These are phyloP conservation scores for Drosophila willistoni DNA, from an alignment of 1,140 invertebrate genomes.

Conservation along the genomic window DNA sequence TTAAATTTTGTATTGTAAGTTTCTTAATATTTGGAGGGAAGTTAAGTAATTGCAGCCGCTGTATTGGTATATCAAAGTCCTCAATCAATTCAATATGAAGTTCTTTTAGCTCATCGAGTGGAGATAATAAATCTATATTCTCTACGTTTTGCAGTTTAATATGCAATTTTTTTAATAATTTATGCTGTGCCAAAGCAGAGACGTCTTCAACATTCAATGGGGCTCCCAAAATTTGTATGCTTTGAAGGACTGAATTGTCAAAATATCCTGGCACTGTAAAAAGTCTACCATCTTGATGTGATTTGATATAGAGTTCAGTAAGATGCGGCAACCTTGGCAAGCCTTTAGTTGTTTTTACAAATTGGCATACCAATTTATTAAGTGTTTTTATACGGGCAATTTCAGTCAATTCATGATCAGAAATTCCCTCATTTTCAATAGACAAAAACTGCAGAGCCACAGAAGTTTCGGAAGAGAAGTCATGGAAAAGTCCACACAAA, in stretches of 20 bases:
- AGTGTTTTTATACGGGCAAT: neutral
- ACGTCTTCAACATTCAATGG: neutral
- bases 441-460: neutral
- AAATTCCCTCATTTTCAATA: neutral
- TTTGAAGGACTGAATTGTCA: neutral
- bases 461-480: neutral
- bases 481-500: neutral
- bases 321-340: neutral
- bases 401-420: neutral
- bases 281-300: neutral
- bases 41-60: neutral
- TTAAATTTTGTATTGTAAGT: neutral
- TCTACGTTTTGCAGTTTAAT: neutral
- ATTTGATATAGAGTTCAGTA: neutral
- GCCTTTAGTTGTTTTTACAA: neutral
- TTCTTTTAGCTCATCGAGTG: neutral
- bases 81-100: neutral
- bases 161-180: neutral
- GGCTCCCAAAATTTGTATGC: neutral
- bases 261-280: neutral
- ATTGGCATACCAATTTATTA: neutral
- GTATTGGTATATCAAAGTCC: neutral
- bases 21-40: neutral
- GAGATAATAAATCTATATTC: neutral
- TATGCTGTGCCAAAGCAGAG: neutral